Evolutionary conservation across 2,888 invertebrate species (phyloP), one percentile per base, ranked within the genome.

Genomic region (Herminia tarsipennalis): DNA sequence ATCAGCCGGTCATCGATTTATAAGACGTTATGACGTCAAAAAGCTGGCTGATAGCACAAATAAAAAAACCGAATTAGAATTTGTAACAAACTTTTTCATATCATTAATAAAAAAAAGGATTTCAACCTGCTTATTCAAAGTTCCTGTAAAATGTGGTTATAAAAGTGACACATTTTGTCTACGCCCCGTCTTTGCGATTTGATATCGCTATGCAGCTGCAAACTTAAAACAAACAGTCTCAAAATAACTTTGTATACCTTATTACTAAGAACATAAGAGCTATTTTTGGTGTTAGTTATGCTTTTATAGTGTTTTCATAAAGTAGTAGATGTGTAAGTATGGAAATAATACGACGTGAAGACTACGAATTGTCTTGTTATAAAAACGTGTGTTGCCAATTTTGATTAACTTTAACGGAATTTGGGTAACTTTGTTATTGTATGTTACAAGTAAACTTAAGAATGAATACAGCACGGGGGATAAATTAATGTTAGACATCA

Each of bases 321-420:
- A 2, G 33, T 50, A 44, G 60, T 25, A 35, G 44, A 47, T 47
- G 46, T 45, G 64, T 76, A 78, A 78, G 76, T 86, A 87, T 89
- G 87, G 83, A 83, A 88, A 88, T 88, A 84, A 83, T 80, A 86
- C 77, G 76, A 81, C 81, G 76, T 81, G 83, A 86, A 84, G 88
- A 83, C 78, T 88, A 86, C 81, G 83, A 88, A 89, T 89, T 73
- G 85, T 84, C 83, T 87, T 67, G 66, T 82, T 85, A 79, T 68
- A 82, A 78, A 83, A 79, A 74, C 5, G n/a, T 25, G 55, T 46
- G 58, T 62, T 61, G 43, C 58, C 51, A 62, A 18, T 34, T 32
- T n/a, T 5, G 2, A 18, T 22, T n/a, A 3, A 18, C 1, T 18
- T 21, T 3, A 6, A 20, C 3, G 5, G 8, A 33, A 5, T 27